Evolutionary conservation across 2,888 invertebrate species (phyloP), one percentile per base, ranked within the genome.

Genomic region (Argyresthia albistria): DNA sequence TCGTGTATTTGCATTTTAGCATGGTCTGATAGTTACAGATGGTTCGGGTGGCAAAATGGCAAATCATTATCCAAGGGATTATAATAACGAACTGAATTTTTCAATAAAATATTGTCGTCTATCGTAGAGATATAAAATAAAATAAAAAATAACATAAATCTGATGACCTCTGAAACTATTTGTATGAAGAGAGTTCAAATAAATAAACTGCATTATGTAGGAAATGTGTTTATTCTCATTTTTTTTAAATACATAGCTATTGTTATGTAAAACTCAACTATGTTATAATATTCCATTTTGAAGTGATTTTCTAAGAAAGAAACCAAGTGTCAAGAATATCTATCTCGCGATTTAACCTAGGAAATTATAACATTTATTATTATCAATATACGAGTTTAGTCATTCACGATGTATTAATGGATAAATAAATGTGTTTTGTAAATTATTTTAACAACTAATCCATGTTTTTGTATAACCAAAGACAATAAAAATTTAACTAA

Each of bases 391-490:
- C 84, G 83, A 83, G 62, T 76, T 77, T 79, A 83, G 77, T 74
- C 67, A 74, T 69, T 77, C 82, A 78, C 74, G 62, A 63, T 75
- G 74, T 80, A 80, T 76, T 79, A 75, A 80, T 75, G 66, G 70
- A 64, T 66, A 68, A 73, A 82, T 82, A 76, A 80, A 83, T 83
- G 83, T 83, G 83, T 81, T 81, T 87, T 87, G 87, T 87, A 87
- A 83, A 75, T 87, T 86, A 84, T 87, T 87, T 87, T 82, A 82
- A 87, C 77, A 74, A 82, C 80, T 84, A 83, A 78, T 87, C 82
- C 81, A 80, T 82, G 87, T 86, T 87, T 87, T 87, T 87, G 86
- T 87, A 87, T 87, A 86, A 87, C 83, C 86, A 86, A 87, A 87
- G 87, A 87, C 87, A 87, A 87, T 87, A 87, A 87, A 86, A 87